Conservation (phyloP, 2,113 vertebrate genomes). For the Dicentrarchus labrax region DNA sequence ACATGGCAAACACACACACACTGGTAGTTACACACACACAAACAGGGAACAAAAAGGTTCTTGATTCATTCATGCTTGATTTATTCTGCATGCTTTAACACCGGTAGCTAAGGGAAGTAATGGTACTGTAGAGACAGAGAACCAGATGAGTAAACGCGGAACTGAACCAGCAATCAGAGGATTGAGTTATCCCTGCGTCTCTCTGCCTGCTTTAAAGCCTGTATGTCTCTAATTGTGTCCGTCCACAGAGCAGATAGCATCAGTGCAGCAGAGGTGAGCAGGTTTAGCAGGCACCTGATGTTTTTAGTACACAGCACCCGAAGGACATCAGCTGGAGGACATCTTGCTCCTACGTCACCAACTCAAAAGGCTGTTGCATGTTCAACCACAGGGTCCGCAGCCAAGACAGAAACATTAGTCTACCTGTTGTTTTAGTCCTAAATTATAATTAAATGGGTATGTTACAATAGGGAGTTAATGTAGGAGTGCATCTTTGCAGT, state of each 20-base stretch:
- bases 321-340: slow-evolving; percentile 55
- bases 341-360: background rate
- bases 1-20: slow-evolving; percentile 20
- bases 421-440: background rate
- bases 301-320: slow-evolving; percentile 69
- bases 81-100: slow-evolving; percentile 19
- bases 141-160: slow-evolving; percentile 31
- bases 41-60: slow-evolving; percentile 31
- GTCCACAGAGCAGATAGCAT: slow-evolving; percentile 42
- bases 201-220: background rate
- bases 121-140: slow-evolving; percentile 30
- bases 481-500: too few relatives aligned
- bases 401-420: background rate
- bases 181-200: background rate
- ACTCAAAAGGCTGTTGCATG: background rate
- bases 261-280: slow-evolving; percentile 47
- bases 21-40: background rate
- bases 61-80: slow-evolving; percentile 33
- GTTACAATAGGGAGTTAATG: background rate
- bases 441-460: background rate
- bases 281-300: slow-evolving; percentile 53
- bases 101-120: slow-evolving; percentile 38
- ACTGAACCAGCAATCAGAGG: slow-evolving; percentile 1
- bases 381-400: background rate
- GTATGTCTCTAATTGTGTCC: background rate